phyloP scores from a whole-genome alignment of 2,888 invertebrate genomes.

The Caenorhabditis sulstoni region DNA sequence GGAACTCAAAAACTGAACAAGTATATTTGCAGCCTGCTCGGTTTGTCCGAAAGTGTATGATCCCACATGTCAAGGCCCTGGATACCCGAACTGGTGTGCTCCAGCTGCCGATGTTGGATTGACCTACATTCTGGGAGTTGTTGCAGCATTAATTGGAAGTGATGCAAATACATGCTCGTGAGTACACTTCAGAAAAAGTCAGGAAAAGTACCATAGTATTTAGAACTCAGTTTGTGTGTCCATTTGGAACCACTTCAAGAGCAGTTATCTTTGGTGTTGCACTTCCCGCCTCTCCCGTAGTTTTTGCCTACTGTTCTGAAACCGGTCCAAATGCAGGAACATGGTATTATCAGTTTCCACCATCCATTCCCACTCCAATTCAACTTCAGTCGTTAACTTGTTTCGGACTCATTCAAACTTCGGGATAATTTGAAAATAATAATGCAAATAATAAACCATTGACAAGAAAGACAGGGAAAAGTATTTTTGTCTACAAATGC shows the following conservation, averaged over 20 bases:
- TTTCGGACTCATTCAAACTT: neutral
- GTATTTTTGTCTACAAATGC: too few species aligned
- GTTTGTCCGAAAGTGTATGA: conserved; percentile 29
- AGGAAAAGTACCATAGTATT: neutral
- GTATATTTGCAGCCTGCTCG: conserved; percentile 24
- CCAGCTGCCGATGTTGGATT: conserved; percentile 15
- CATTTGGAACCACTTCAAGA: conserved; percentile 14
- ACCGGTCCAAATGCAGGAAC: conserved; percentile 23
- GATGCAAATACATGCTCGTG: conserved; percentile 34
- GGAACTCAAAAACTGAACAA: neutral
- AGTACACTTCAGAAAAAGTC: neutral
- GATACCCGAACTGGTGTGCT: conserved; percentile 4
- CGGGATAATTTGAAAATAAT: neutral
- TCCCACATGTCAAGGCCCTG: neutral
- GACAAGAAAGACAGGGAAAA: too few species aligned
- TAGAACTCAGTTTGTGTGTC: conserved; percentile 26
- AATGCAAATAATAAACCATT: too few species aligned
- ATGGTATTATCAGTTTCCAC: conserved; percentile 35
- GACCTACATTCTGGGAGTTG: conserved; percentile 7
- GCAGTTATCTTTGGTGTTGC: neutral
- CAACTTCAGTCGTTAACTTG: conserved; percentile 18
- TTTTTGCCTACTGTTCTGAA: conserved; percentile 24
- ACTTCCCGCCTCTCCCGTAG: conserved; percentile 4
- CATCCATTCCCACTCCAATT: conserved; percentile 4
- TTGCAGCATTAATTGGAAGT: neutral